A percentile compares a stretch with the other conserved stretches of the same genome.
phyloP scores from a whole-genome alignment of 1,140 invertebrate genomes.

The Apis cerana region DNA sequence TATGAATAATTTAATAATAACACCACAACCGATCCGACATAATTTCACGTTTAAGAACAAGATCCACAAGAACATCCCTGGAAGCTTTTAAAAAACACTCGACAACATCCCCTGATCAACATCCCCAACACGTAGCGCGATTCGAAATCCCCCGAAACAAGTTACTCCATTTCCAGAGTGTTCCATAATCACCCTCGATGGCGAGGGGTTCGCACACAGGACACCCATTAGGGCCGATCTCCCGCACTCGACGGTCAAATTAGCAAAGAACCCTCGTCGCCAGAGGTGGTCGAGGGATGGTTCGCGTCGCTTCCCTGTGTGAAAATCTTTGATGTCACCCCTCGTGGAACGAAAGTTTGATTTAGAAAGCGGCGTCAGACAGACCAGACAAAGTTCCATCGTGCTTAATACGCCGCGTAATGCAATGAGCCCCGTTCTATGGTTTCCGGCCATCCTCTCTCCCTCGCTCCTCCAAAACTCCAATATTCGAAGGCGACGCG shows the following conservation, averaged over 20 bases:
- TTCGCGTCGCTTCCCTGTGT: neutral
- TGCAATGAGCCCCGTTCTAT: neutral
- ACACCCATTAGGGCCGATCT: neutral
- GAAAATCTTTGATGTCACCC: constrained; percentile 1
- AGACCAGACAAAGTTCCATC: constrained; percentile 29
- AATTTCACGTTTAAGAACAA: no score
- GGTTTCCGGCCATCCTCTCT: neutral
- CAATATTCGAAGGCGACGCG: neutral
- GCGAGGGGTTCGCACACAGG: neutral
- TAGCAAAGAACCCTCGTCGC: constrained; percentile 9
- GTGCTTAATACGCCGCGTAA: constrained; percentile 43
- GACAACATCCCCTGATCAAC: no score
- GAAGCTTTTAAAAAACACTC: no score
- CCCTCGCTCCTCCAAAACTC: neutral
- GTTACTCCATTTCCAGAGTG: neutral
- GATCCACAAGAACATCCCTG: no score
- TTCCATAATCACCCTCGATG: neutral
- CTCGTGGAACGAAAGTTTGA: constrained; percentile 31
- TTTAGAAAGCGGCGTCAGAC: constrained; percentile 29
- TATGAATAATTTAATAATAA: no score
- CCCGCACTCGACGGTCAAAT: neutral
- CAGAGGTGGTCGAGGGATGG: neutral
- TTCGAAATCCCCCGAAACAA: neutral
- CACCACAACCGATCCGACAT: no score
- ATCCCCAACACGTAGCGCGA: no score